Conservation (phyloP, 1,140 invertebrate species). For the Formica selysi region DNA sequence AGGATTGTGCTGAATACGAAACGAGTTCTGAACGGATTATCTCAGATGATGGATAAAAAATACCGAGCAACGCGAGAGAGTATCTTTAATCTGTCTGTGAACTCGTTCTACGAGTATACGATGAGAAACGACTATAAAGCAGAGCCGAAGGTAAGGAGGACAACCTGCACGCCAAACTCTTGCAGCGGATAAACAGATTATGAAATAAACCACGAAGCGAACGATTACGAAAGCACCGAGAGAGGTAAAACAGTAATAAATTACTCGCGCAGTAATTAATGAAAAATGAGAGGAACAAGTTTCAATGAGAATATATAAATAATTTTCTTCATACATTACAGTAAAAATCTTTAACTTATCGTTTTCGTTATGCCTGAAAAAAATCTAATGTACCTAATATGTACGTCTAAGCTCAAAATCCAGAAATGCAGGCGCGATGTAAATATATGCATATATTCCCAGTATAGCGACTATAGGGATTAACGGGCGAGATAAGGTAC, state of each 20-base stretch:
- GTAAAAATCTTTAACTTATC: not conserved
- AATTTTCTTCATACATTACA: not conserved
- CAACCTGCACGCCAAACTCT: slow-evolving; percentile 26
- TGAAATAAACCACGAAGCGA: slow-evolving; percentile 30
- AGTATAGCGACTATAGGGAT: not conserved
- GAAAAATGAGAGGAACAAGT: not conserved
- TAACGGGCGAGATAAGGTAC: not conserved
- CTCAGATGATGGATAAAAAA: slow-evolving; percentile 33
- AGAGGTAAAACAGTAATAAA: slow-evolving; percentile 9
- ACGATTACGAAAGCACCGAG: slow-evolving; percentile 41
- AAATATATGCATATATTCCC: not conserved
- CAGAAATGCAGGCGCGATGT: not conserved
- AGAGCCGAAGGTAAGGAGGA: not conserved
- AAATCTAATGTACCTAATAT: not conserved
- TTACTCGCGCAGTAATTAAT: slow-evolving; percentile 25
- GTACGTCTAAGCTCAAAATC: too few relatives aligned
- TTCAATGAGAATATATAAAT: not conserved
- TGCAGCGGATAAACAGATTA: slow-evolving; percentile 37
- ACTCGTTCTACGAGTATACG: slow-evolving; percentile 35
- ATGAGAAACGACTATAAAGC: slow-evolving; percentile 11
- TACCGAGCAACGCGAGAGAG: slow-evolving; percentile 35
- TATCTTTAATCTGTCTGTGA: slow-evolving; percentile 55
- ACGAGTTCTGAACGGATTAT: slow-evolving; percentile 63
- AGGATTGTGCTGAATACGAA: slow-evolving; percentile 62
- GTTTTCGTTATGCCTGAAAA: too few relatives aligned